Conservation (phyloP, 1,140 invertebrate genomes). For the Monomorium pharaonis region DNA sequence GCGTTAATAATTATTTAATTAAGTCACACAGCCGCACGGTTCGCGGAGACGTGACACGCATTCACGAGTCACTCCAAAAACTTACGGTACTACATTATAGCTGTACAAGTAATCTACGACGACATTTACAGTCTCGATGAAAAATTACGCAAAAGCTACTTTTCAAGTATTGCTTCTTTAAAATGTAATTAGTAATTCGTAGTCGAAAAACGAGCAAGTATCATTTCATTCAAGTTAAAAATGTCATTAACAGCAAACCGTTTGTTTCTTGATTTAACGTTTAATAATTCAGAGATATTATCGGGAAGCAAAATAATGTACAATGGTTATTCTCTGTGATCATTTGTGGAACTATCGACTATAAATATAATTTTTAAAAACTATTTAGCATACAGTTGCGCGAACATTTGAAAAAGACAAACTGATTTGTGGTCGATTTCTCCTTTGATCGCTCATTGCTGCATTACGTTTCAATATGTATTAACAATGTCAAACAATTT, state of each 20-base stretch:
- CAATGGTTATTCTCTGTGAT: conserved; percentile 11
- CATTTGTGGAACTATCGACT: conserved; percentile 8
- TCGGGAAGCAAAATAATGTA: background rate
- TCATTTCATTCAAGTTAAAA: background rate
- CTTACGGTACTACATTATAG: conserved; percentile 20
- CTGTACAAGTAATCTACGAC: conserved; percentile 30
- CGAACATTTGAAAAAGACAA: conserved; percentile 27
- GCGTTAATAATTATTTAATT: conserved; percentile 65
- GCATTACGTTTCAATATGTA: background rate
- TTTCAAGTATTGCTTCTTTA: background rate
- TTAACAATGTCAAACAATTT: conserved; percentile 3
- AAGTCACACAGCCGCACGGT: conserved; percentile 79
- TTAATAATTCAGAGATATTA: conserved; percentile 26
- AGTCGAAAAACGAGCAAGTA: background rate
- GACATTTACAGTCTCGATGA: background rate
- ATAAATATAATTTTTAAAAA: background rate
- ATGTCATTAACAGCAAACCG: background rate
- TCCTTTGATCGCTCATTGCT: background rate
- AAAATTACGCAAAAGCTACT: background rate
- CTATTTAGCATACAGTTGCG: background rate
- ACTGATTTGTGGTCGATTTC: background rate
- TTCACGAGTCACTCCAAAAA: conserved; percentile 47
- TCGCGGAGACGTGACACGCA: conserved; percentile 63
- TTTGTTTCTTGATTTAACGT: background rate
- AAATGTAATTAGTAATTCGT: background rate